Conservation (phyloP, 2,888 invertebrate species). For the Cremastobaeus sp. region DNA sequence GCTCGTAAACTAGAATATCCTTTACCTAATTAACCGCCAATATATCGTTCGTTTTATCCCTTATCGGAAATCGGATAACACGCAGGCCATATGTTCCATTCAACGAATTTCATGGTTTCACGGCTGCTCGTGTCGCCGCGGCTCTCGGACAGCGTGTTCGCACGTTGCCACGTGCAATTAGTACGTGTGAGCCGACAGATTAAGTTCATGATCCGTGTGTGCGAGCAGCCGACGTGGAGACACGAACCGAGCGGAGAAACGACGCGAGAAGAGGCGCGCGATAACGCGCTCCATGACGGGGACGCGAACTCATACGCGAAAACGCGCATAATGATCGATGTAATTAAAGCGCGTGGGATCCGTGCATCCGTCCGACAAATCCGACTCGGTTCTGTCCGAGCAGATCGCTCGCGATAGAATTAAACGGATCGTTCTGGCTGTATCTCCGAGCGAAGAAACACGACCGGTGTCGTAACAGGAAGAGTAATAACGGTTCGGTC, state of each 20-base stretch:
- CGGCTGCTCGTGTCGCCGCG: conserved; percentile 28
- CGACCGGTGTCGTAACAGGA: conserved; percentile 62
- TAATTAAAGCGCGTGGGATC: conserved; percentile 62
- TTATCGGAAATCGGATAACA: conserved; percentile 40
- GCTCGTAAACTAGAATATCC: conserved; percentile 36
- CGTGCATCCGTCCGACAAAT: conserved; percentile 48
- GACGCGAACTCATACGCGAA: conserved; percentile 13
- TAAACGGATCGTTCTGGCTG: conserved; percentile 54
- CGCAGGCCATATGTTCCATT: conserved; percentile 41
- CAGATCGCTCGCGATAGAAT: conserved; percentile 61
- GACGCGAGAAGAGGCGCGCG: no score
- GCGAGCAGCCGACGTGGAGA: conserved; percentile 24
- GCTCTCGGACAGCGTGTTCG: conserved; percentile 57
- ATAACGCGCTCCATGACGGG: conserved; percentile 4
- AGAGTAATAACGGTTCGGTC: conserved; percentile 73
- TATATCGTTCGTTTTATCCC: conserved; percentile 34
- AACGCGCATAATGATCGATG: conserved; percentile 43
- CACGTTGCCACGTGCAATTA: conserved; percentile 65
- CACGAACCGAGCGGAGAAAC: no score
- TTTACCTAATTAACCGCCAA: conserved; percentile 35
- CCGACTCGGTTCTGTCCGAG: conserved; percentile 52
- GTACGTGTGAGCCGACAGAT: conserved; percentile 64
- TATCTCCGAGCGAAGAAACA: conserved; percentile 59
- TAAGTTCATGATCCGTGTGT: conserved; percentile 57
- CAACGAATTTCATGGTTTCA: conserved; percentile 51